Conservation (phyloP, 2,797 vertebrate genomes). For the Catharus ustulatus region DNA sequence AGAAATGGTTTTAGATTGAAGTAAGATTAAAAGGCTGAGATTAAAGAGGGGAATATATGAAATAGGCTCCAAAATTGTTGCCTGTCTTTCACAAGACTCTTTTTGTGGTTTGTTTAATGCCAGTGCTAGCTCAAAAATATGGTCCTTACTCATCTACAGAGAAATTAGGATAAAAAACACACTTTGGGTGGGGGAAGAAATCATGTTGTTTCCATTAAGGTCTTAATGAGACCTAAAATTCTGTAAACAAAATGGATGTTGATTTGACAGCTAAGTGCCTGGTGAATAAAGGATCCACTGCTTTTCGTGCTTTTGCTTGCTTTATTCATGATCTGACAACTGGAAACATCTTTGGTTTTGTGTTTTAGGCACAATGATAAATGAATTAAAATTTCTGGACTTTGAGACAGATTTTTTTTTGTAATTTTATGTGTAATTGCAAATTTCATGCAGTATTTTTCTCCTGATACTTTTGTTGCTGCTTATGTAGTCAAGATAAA, state of each 20-base stretch:
- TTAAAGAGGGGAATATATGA: conserved; percentile 80
- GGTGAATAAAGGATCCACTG: conserved; percentile 64
- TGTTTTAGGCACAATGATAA: conserved; percentile 21
- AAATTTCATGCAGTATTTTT: conserved; percentile 30
- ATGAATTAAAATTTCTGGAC: neutral
- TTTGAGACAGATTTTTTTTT: neutral
- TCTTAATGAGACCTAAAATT: conserved; percentile 80
- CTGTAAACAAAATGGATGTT: conserved; percentile 77
- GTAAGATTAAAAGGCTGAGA: conserved; percentile 83
- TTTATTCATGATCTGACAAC: conserved; percentile 41
- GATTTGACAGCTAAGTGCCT: conserved; percentile 79
- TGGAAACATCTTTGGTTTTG: conserved; percentile 59
- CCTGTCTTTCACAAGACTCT: conserved; percentile 77
- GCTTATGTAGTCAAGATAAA: neutral
- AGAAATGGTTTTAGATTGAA: conserved; percentile 74
- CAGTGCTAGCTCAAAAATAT: conserved; percentile 72
- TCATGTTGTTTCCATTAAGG: conserved; percentile 85
- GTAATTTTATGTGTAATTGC: neutral
- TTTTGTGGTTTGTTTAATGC: conserved; percentile 83
- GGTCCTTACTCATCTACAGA: conserved; percentile 71
- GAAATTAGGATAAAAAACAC: conserved; percentile 73
- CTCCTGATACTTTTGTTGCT: neutral
- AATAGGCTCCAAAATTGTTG: conserved; percentile 78
- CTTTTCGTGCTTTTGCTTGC: conserved; percentile 20
- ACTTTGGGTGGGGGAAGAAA: conserved; percentile 54